These are phyloP conservation scores for Habropoda laboriosa DNA, from an alignment of 1,140 invertebrate species.

Conservation along the genomic window DNA sequence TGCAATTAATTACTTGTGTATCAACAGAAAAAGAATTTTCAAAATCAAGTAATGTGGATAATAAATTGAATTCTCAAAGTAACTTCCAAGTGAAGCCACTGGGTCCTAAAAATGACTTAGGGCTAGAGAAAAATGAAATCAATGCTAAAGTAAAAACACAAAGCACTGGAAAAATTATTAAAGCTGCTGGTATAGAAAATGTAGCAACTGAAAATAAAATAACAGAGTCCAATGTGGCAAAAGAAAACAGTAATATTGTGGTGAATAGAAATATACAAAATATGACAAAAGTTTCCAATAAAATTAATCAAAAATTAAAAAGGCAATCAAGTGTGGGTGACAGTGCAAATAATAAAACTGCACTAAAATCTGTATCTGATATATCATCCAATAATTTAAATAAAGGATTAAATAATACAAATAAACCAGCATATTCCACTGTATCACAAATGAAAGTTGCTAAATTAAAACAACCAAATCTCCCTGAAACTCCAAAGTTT, in stretches of 20 bases:
- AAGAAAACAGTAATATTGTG: slow-evolving; percentile 28
- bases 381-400: slow-evolving; percentile 52
- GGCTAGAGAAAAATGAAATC: slow-evolving; percentile 71
- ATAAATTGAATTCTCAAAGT: slow-evolving; percentile 65
- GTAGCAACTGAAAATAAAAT: slow-evolving; percentile 36
- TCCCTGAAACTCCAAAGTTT: slow-evolving; percentile 70
- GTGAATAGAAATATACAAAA: slow-evolving; percentile 45
- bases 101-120: slow-evolving; percentile 65
- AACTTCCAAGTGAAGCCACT: slow-evolving; percentile 35
- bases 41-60: slow-evolving; percentile 31
- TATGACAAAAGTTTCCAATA: slow-evolving; percentile 48
- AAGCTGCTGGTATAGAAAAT: slow-evolving; percentile 43
- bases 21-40: slow-evolving; percentile 72
- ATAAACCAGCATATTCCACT: slow-evolving; percentile 79
- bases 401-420: slow-evolving; percentile 22
- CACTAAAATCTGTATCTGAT: slow-evolving; percentile 53
- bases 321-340: slow-evolving; percentile 71
- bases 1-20: slow-evolving; percentile 57
- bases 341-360: slow-evolving; percentile 68
- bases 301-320: slow-evolving; percentile 64
- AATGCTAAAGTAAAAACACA: slow-evolving; percentile 70
- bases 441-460: slow-evolving; percentile 76
- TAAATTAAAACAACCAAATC: slow-evolving; percentile 49
- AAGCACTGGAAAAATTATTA: slow-evolving; percentile 52
- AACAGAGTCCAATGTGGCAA: slow-evolving; percentile 10